These are phyloP conservation scores for Danaus plexippus DNA, from an alignment of 1,140 invertebrate species.

Conservation along the genomic window DNA sequence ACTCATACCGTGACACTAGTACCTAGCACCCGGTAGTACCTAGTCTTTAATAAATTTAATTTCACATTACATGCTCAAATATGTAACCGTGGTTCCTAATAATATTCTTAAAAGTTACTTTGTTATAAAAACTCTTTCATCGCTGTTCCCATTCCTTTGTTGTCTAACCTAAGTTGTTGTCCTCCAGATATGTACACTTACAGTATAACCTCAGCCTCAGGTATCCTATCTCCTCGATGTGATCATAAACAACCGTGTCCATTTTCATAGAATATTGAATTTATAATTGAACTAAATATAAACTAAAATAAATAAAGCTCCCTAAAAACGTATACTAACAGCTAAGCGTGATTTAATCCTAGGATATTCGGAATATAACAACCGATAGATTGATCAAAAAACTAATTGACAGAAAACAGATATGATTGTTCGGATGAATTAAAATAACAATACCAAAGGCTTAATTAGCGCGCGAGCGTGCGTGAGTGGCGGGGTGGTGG, in stretches of 20 bases:
- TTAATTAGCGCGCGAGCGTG: conserved; percentile 10
- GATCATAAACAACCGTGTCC: background rate
- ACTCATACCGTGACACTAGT: no score
- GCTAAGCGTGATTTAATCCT: background rate
- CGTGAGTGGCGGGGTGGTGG: conserved; percentile 3
- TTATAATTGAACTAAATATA: background rate
- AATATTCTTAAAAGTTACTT: conserved; percentile 3
- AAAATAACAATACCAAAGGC: conserved; percentile 5
- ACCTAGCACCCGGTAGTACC: no score
- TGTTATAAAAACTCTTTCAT: no score
- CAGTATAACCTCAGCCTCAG: conserved; percentile 6
- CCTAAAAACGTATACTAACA: background rate
- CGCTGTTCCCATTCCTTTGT: conserved; percentile 1
- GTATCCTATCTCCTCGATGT: background rate
- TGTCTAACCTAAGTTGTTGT: conserved; percentile 19
- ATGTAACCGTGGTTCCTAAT: background rate
- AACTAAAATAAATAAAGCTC: conserved; percentile 12
- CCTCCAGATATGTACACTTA: conserved; percentile 30
- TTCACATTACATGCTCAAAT: no score
- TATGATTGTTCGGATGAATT: conserved; percentile 13
- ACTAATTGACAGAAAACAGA: conserved; percentile 24
- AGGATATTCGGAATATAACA: background rate
- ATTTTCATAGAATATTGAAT: no score
- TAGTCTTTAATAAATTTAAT: no score
- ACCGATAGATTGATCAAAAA: conserved; percentile 14